Conservation (phyloP, 2,888 invertebrate species). For the Patella pellucida region DNA sequence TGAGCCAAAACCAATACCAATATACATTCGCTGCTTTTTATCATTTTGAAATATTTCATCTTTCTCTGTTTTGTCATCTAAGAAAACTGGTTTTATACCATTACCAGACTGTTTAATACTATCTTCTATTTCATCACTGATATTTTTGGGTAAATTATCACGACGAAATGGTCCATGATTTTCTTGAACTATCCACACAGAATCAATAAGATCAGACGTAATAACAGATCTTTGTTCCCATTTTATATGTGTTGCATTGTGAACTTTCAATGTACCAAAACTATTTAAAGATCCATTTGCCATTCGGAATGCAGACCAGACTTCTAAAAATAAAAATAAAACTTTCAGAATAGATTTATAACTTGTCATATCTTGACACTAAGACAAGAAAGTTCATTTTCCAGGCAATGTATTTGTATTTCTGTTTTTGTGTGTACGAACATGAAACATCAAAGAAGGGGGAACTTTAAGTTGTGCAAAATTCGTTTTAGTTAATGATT, state of each 20-base stretch:
- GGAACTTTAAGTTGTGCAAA: too few relatives aligned
- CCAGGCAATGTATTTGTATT: too few relatives aligned
- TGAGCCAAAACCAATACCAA: conserved; percentile 23
- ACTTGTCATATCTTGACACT: background rate
- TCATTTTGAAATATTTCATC: conserved; percentile 15
- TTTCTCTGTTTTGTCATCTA: conserved; percentile 19
- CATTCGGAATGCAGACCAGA: conserved; percentile 52
- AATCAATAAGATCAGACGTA: conserved; percentile 37
- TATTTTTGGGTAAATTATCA: conserved; percentile 30
- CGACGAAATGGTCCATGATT: conserved; percentile 43
- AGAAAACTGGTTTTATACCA: conserved; percentile 34
- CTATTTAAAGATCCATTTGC: conserved; percentile 34
- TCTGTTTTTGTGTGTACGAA: too few relatives aligned
- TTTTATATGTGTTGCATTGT: conserved; percentile 49
- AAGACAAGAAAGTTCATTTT: too few relatives aligned
- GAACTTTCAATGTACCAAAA: conserved; percentile 42
- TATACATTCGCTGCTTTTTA: conserved; percentile 26
- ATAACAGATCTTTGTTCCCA: conserved; percentile 45
- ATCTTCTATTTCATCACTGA: conserved; percentile 33
- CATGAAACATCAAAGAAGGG: too few relatives aligned
- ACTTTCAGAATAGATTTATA: background rate
- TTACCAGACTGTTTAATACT: conserved; percentile 32
- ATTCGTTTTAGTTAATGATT: too few relatives aligned
- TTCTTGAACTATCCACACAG: conserved; percentile 47
- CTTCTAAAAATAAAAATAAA: conserved; percentile 27